Percentiles rank a stretch among this genome's conserved stretches.
Evolutionary conservation across 2,113 vertebrate species (phyloP).

Genomic region (Cricetomys ansorgei): DNA sequence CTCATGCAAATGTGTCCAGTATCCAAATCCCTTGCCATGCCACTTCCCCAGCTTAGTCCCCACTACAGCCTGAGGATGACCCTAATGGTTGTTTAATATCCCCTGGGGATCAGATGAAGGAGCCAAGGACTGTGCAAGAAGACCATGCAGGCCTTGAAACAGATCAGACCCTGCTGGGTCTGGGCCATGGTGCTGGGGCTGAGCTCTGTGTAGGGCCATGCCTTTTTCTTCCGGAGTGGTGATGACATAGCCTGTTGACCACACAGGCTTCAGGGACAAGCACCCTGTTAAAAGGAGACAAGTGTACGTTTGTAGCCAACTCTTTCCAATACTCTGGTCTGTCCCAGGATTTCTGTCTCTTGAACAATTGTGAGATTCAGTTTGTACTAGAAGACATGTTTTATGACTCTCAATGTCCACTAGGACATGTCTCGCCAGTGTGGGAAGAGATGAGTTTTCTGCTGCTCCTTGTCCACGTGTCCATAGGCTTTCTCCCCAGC

Average conservation of each 20-base stretch:
- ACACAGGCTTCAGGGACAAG: not conserved
- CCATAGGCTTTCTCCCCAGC: not conserved
- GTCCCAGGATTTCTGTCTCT: not conserved
- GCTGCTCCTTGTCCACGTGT: accelerated
- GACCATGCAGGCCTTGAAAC: accelerated
- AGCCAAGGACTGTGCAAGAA: accelerated
- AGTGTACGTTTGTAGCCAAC: not conserved
- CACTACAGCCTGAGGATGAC: not conserved
- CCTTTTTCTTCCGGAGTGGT: not conserved
- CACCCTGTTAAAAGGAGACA: accelerated
- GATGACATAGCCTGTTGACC: accelerated
- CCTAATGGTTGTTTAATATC: accelerated
- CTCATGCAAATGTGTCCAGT: not conserved
- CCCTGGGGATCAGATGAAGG: not conserved
- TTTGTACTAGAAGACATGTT: not conserved
- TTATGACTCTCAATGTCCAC: accelerated
- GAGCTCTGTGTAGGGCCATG: accelerated
- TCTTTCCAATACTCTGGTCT: not conserved
- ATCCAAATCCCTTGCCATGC: accelerated
- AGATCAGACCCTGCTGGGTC: not conserved
- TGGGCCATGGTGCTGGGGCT: accelerated
- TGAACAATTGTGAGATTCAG: not conserved
- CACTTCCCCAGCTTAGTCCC: not conserved
- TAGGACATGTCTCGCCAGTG: no score
- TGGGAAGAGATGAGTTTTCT: not conserved